phyloP scores from a whole-genome alignment of 2,888 invertebrate species.

The Seira sanloemensis region DNA sequence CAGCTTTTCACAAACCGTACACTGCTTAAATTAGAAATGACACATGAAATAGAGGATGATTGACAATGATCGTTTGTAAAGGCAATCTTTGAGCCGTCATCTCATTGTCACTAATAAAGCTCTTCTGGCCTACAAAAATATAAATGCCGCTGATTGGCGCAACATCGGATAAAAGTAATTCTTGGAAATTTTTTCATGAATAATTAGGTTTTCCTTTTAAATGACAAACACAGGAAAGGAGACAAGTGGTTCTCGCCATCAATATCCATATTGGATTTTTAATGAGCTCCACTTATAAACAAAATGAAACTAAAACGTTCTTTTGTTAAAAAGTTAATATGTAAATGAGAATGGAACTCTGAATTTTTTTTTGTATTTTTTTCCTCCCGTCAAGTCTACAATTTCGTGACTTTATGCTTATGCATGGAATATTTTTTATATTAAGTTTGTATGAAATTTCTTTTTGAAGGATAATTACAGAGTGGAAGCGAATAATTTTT shows the following conservation, averaged over 20 bases:
- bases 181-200: not conserved
- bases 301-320: too few species aligned
- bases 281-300: not conserved
- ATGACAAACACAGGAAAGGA: not conserved
- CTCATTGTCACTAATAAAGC: not conserved
- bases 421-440: too few species aligned
- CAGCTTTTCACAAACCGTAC: too few species aligned
- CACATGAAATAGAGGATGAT: not conserved
- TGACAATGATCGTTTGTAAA: too few species aligned
- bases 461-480: slow-evolving; percentile 53
- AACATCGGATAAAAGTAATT: not conserved
- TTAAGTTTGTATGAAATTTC: slow-evolving; percentile 39
- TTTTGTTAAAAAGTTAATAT: slow-evolving; percentile 27
- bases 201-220: not conserved
- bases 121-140: too few species aligned
- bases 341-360: slow-evolving; percentile 17
- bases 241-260: not conserved
- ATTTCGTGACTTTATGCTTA: slow-evolving; percentile 24
- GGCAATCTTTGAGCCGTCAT: not conserved
- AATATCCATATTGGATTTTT: not conserved
- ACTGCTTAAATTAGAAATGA: slow-evolving; percentile 23
- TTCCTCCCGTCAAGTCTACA: not conserved
- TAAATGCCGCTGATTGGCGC: too few species aligned
- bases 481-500: slow-evolving; percentile 41
- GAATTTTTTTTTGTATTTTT: slow-evolving; percentile 2